Conservation (phyloP, 2,113 vertebrate genomes). For the Hippolais icterina region DNA sequence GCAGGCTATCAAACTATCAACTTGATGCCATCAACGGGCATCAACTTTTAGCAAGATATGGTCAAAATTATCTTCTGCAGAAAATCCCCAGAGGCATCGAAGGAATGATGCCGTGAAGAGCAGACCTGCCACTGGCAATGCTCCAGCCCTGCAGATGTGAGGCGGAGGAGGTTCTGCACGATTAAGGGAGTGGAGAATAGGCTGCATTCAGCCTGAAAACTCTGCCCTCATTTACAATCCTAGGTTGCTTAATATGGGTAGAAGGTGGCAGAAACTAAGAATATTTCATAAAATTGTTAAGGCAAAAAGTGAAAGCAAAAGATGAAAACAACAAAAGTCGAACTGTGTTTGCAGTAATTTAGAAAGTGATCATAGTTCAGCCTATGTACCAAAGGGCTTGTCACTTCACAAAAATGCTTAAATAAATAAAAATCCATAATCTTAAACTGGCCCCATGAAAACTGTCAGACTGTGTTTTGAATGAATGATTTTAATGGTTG, state of each 20-base stretch:
- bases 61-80: constrained; percentile 47
- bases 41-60: not conserved
- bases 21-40: constrained; percentile 1
- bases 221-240: not conserved
- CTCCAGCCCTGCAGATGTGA: constrained; percentile 67
- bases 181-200: not conserved
- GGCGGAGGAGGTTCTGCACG: constrained; percentile 45
- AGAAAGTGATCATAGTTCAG: not conserved
- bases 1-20: not conserved
- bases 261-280: constrained; percentile 9
- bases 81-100: not conserved
- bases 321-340: not conserved
- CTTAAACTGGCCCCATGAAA: not conserved
- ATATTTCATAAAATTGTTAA: not conserved
- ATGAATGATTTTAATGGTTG: not conserved
- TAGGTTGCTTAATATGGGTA: constrained; percentile 4
- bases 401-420: not conserved
- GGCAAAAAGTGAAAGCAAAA: not conserved
- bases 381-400: not conserved
- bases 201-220: constrained; percentile 22
- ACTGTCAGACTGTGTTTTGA: not conserved
- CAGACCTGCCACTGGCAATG: constrained; percentile 51
- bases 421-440: not conserved
- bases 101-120: constrained; percentile 34
- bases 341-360: not conserved